Conservation (phyloP, 1,140 invertebrate species). For the Calephelis virginiensis region DNA sequence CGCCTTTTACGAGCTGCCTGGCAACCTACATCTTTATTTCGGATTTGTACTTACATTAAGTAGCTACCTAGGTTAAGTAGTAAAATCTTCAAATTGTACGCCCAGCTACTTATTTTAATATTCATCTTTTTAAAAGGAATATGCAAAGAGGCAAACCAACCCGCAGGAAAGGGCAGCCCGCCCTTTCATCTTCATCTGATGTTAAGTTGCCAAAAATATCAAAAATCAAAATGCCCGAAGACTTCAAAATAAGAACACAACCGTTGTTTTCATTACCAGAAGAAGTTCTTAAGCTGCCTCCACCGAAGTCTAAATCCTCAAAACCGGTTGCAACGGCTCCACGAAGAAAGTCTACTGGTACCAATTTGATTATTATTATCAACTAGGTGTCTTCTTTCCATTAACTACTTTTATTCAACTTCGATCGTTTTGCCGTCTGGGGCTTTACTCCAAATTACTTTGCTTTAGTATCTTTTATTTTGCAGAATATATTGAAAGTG, state of each 20-base stretch:
- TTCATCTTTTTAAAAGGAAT: constrained; percentile 21
- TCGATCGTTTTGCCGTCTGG: no score
- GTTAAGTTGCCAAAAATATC: constrained; percentile 69
- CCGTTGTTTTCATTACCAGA: constrained; percentile 77
- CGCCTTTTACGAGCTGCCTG: no score
- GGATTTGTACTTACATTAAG: no score
- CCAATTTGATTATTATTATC: no score
- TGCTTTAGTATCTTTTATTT: no score
- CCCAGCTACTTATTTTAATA: neutral
- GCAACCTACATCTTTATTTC: no score
- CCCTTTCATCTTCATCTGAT: constrained; percentile 47
- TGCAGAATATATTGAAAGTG: no score
- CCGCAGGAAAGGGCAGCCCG: constrained; percentile 47
- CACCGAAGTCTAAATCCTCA: constrained; percentile 44
- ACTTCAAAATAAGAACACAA: constrained; percentile 75
- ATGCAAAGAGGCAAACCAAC: constrained; percentile 47
- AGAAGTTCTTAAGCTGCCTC: constrained; percentile 71
- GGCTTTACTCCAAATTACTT: no score
- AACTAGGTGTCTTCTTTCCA: no score
- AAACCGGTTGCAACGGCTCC: constrained; percentile 30
- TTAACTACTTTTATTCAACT: no score
- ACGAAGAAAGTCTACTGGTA: constrained; percentile 52
- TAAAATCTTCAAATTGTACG: no score
- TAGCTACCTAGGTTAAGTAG: no score
- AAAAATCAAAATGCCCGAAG: constrained; percentile 71